Conservation (phyloP, 2,888 invertebrate genomes). For the Polietes domitor region DNA sequence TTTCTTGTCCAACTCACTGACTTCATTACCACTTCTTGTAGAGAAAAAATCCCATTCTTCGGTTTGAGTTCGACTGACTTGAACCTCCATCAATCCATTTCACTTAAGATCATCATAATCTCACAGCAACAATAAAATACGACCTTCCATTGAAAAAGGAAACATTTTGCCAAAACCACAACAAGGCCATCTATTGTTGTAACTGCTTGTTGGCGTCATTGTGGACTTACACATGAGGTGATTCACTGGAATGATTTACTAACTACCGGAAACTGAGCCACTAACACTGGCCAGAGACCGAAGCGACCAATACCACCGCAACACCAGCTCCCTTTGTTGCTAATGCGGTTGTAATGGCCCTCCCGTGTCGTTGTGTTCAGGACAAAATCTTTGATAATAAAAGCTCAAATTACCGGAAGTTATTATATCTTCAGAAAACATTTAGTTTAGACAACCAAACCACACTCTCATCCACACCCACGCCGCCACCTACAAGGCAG, state of each 20-base stretch:
- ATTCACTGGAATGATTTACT: conserved; percentile 61
- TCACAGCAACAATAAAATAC: background rate
- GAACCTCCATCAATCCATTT: too few relatives aligned
- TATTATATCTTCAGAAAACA: conserved; percentile 78
- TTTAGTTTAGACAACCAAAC: conserved; percentile 71
- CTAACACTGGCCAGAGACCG: conserved; percentile 31
- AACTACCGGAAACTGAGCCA: conserved; percentile 61
- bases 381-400: conserved; percentile 54
- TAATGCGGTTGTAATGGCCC: conserved; percentile 51
- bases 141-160: background rate
- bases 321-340: conserved; percentile 53
- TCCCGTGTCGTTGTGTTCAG: conserved; percentile 16
- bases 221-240: conserved; percentile 52
- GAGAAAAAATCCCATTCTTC: too few relatives aligned
- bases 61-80: too few relatives aligned
- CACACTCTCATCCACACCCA: too few relatives aligned
- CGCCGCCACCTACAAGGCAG: background rate
- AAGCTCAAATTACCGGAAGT: conserved; percentile 77
- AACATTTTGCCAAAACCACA: background rate
- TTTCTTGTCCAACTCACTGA: too few relatives aligned
- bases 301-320: conserved; percentile 27
- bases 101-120: too few relatives aligned
- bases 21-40: too few relatives aligned
- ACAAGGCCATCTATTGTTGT: background rate
- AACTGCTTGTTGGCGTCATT: background rate